These are phyloP conservation scores for Trochalopteron elliotii DNA, from an alignment of 2,113 vertebrate species.

Conservation along the genomic window DNA sequence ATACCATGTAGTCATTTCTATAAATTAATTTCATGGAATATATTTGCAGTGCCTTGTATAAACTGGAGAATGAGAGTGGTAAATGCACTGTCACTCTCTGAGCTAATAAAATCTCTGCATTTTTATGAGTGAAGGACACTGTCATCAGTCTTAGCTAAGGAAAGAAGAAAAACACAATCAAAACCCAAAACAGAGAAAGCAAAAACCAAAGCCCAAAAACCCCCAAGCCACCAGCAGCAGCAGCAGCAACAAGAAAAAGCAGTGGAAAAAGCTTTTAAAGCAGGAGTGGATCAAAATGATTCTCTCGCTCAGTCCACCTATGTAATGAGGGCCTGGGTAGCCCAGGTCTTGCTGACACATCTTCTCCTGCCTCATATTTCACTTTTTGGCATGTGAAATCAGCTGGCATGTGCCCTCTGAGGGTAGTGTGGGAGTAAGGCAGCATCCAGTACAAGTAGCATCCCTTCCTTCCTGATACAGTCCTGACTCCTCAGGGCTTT, in stretches of 20 bases:
- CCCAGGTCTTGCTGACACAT: background rate
- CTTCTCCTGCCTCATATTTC: background rate
- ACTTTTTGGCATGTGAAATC: background rate
- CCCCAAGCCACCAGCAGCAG: rapidly evolving
- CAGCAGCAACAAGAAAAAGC: background rate
- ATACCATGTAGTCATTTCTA: background rate
- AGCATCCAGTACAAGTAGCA: background rate
- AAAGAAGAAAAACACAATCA: background rate
- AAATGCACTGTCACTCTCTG: background rate
- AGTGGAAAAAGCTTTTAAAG: background rate
- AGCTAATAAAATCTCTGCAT: background rate
- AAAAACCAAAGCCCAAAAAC: background rate
- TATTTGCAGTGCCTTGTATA: background rate
- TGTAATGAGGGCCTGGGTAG: background rate
- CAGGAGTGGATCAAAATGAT: background rate
- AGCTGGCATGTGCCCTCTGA: rapidly evolving
- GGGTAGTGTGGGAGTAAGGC: rapidly evolving
- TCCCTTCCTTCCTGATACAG: background rate
- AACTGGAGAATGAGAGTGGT: background rate
- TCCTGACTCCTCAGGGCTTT: background rate
- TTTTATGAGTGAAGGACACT: background rate
- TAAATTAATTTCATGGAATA: background rate
- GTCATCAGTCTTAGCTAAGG: background rate
- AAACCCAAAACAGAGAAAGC: background rate
- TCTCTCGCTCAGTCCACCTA: rapidly evolving